phyloP scores from a whole-genome alignment of 2,113 vertebrate genomes.

The Scolopax mira region DNA sequence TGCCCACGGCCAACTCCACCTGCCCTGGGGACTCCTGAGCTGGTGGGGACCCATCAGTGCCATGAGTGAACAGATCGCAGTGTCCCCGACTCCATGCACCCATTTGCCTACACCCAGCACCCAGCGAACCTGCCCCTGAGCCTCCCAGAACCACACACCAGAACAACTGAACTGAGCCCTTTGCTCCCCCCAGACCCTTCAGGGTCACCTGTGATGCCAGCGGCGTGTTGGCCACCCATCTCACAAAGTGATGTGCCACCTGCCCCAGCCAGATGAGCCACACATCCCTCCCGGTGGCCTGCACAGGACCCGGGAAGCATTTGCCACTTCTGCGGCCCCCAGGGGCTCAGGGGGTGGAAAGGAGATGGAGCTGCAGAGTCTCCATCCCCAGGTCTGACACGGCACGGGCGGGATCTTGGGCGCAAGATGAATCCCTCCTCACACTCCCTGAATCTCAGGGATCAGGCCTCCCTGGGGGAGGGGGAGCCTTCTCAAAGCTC shows the following conservation, averaged over 20 bases:
- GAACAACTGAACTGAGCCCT: accelerated
- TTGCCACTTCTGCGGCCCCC: background rate
- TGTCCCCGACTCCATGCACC: background rate
- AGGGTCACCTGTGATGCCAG: background rate
- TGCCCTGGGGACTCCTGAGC: background rate
- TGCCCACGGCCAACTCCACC: background rate
- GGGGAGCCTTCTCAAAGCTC: background rate
- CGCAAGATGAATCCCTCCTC: background rate
- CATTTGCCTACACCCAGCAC: background rate
- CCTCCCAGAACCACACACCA: background rate
- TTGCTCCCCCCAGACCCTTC: accelerated
- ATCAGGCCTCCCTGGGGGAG: background rate
- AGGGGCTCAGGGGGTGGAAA: background rate
- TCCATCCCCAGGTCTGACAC: background rate
- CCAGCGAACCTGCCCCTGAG: background rate
- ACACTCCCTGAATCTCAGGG: background rate
- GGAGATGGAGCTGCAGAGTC: background rate
- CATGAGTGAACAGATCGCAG: background rate
- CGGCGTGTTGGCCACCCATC: accelerated
- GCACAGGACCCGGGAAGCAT: background rate
- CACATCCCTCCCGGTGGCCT: background rate
- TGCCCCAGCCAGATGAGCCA: background rate
- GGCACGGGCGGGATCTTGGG: background rate
- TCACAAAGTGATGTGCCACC: accelerated
- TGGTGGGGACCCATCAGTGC: accelerated